Evolutionary conservation across 1,140 invertebrate genomes (phyloP).

Genomic region (Stratiolaelaps scimitus): DNA sequence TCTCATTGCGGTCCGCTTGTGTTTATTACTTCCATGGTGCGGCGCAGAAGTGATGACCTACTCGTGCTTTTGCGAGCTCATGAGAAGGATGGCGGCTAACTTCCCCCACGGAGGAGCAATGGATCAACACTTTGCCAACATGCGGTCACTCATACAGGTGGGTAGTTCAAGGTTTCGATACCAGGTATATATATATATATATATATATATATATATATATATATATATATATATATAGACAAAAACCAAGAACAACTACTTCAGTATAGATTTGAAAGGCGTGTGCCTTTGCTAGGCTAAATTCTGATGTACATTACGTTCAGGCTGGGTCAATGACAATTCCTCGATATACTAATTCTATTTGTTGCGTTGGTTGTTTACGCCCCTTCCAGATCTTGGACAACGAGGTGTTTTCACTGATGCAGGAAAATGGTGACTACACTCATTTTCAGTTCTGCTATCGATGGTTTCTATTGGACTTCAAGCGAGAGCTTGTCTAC

Average conservation of each 20-base stretch:
- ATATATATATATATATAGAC: no score
- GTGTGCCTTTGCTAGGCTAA: no score
- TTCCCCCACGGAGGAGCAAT: constrained; percentile 85
- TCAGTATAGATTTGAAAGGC: no score
- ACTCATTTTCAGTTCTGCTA: constrained; percentile 97
- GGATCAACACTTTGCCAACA: constrained; percentile 88
- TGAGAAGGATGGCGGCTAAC: constrained; percentile 76
- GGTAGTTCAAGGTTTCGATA: background rate
- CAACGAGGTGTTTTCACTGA: constrained; percentile 79
- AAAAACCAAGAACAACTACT: no score
- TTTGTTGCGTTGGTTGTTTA: constrained; percentile 29
- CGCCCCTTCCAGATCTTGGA: constrained; percentile 80
- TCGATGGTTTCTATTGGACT: constrained; percentile 71
- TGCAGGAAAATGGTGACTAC: constrained; percentile 87
- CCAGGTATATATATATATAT: no score
- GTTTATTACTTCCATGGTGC: constrained; percentile 30
- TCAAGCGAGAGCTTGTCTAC: constrained; percentile 73
- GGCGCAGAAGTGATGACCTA: constrained; percentile 72
- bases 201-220: no score
- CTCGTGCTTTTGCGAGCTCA: constrained; percentile 75
- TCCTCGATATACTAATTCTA: no score
- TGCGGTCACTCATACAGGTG: constrained; percentile 57
- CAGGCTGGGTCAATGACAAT: no score
- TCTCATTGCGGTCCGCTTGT: no score
- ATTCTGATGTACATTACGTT: no score